A percentile compares a stretch with the other conserved stretches of the same genome.
Conservation (phyloP, 2,888 invertebrate genomes). For the Ochropleura plecta region DNA sequence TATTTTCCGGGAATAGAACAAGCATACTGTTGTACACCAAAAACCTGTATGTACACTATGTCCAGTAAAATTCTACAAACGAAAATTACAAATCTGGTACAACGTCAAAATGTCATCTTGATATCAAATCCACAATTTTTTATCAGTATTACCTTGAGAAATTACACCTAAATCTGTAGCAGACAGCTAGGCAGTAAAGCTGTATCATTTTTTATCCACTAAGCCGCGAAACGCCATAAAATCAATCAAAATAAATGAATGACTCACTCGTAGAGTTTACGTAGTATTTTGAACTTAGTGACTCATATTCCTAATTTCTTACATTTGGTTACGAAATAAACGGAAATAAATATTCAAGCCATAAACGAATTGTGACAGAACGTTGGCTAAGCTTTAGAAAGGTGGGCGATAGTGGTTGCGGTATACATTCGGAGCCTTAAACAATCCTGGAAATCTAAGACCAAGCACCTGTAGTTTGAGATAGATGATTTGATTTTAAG, state of each 20-base stretch:
- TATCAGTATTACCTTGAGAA: not conserved
- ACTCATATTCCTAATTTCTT: constrained; percentile 14
- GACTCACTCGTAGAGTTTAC: constrained; percentile 17
- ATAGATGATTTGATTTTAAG: too few relatives aligned
- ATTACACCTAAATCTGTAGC: not conserved
- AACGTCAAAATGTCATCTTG: not conserved
- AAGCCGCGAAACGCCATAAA: not conserved
- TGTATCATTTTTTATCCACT: not conserved
- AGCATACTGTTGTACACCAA: not conserved
- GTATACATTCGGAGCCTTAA: not conserved
- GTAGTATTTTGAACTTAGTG: constrained; percentile 25
- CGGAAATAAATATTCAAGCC: not conserved
- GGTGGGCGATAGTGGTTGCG: not conserved
- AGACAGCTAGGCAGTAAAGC: constrained; percentile 9
- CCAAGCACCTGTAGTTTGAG: not conserved
- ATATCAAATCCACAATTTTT: not conserved
- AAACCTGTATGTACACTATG: not conserved
- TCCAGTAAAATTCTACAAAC: not conserved
- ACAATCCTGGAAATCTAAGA: not conserved
- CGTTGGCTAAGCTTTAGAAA: not conserved
- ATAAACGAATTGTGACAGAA: not conserved
- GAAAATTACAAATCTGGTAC: not conserved
- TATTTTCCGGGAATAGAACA: not conserved
- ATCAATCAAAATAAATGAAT: constrained; percentile 19
- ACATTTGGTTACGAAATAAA: constrained; percentile 16